Percentiles rank a stretch among this genome's conserved stretches.
These are phyloP conservation scores for Orchestia grillus DNA, from an alignment of 1,140 invertebrate species.

Conservation along the genomic window DNA sequence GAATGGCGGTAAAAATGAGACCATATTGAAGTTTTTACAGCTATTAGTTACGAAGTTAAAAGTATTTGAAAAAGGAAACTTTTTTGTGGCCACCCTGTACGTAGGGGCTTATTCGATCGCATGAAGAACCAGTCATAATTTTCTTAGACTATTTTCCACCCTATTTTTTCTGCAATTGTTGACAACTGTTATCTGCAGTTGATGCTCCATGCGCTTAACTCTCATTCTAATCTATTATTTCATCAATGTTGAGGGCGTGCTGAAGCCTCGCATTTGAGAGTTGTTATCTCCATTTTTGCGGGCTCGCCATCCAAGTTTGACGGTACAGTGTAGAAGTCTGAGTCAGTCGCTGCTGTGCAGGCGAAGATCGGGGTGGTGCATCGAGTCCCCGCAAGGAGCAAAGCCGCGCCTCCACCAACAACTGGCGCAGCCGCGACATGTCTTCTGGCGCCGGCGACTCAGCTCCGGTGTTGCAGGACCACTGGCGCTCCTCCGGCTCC, in stretches of 20 bases:
- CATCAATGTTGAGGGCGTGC: not conserved
- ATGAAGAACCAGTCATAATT: not conserved
- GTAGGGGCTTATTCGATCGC: no score
- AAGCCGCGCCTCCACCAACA: slow-evolving; percentile 76
- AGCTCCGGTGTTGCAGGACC: slow-evolving; percentile 75
- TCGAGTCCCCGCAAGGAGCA: slow-evolving; percentile 68
- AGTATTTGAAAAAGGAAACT: no score
- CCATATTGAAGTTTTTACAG: no score
- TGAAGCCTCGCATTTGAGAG: not conserved
- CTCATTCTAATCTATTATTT: not conserved
- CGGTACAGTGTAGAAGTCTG: not conserved
- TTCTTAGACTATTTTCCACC: not conserved
- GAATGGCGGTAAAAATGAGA: no score
- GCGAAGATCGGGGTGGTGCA: slow-evolving; percentile 69
- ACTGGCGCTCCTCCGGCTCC: slow-evolving; percentile 32
- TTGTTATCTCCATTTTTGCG: not conserved
- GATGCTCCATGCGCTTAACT: not conserved
- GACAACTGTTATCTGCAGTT: not conserved
- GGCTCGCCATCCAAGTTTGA: not conserved
- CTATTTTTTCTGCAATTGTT: not conserved
- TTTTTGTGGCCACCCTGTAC: no score
- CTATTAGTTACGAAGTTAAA: no score
- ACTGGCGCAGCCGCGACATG: slow-evolving; percentile 71
- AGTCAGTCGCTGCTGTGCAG: not conserved
- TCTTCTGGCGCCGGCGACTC: slow-evolving; percentile 68